phyloP scores from a whole-genome alignment of 2,797 vertebrate genomes.

The Crocidura indochinensis region DNA sequence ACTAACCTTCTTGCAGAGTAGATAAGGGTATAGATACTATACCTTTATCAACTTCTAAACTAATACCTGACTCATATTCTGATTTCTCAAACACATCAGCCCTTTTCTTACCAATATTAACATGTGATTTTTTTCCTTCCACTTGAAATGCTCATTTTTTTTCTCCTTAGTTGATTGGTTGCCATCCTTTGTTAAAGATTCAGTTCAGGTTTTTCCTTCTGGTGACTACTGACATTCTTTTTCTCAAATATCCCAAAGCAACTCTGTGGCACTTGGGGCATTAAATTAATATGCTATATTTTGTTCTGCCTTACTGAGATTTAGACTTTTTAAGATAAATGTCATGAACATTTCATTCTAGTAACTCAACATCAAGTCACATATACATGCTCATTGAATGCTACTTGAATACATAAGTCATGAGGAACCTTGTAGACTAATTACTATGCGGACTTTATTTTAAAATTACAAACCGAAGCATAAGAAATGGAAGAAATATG shows the following conservation, averaged over 20 bases:
- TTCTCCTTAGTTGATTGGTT: background rate
- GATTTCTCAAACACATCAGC: background rate
- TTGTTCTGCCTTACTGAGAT: background rate
- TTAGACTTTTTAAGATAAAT: background rate
- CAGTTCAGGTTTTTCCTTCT: background rate
- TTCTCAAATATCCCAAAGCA: background rate
- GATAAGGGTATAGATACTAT: background rate
- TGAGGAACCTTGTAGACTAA: background rate
- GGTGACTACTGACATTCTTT: background rate
- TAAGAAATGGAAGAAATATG: constrained; percentile 23
- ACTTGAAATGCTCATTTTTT: background rate
- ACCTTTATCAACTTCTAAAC: background rate
- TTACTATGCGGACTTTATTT: constrained; percentile 16
- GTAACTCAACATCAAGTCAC: background rate
- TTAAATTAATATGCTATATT: background rate
- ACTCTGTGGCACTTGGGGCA: background rate
- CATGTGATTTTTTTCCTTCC: background rate
- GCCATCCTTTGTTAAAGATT: background rate
- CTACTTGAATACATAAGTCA: background rate
- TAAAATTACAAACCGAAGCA: constrained; percentile 16
- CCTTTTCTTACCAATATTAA: background rate
- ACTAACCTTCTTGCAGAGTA: background rate
- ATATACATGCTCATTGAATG: background rate
- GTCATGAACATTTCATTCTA: background rate
- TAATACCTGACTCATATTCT: background rate